Percentiles rank a stretch among this genome's conserved stretches.
These are phyloP conservation scores for Chaetodon trifascialis DNA, from an alignment of 2,113 vertebrate species.

Conservation along the genomic window DNA sequence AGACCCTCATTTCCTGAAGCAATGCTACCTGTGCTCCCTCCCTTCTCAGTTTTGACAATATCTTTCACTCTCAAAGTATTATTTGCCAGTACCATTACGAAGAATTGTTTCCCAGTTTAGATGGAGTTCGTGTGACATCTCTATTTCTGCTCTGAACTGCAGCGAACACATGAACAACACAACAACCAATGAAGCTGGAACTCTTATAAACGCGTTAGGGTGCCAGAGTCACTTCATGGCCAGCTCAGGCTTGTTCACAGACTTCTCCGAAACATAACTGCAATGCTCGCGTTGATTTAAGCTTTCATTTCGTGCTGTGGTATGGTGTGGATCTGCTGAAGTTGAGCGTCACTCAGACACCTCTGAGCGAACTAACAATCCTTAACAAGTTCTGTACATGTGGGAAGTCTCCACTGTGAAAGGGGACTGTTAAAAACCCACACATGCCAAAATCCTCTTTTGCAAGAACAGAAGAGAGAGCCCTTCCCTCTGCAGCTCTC, in stretches of 20 bases:
- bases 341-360: background rate
- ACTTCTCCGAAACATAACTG: constrained; percentile 39
- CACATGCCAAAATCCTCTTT: background rate
- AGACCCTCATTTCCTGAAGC: background rate
- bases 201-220: background rate
- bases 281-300: constrained; percentile 15
- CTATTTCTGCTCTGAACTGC: background rate
- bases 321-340: no score
- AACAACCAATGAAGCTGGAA: background rate
- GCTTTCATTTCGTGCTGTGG: background rate
- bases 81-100: background rate
- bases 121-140: background rate
- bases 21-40: background rate
- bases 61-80: background rate
- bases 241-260: constrained; percentile 42
- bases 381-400: background rate
- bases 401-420: background rate
- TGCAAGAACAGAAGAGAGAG: background rate
- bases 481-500: background rate
- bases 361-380: background rate
- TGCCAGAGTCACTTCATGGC: background rate
- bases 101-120: background rate
- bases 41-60: background rate
- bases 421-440: background rate
- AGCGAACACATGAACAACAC: background rate